Base-by-base conservation (phyloP, 92 coral and sea anemone species). In the Siderastrea siderea region DNA sequence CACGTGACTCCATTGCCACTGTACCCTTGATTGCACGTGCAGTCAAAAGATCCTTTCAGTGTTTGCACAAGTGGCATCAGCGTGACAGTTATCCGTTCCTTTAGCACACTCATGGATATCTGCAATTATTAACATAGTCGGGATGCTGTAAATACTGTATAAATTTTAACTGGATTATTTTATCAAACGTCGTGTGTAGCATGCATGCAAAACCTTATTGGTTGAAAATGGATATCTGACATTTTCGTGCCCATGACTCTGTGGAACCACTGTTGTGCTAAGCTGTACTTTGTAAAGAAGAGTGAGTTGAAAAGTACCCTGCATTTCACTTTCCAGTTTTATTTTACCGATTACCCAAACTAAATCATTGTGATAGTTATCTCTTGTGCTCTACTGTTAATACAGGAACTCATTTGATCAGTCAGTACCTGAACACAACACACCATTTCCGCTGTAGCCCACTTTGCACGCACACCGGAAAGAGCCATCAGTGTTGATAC, bases 401-500 rank as follows among this genome's bases (percentile, higher is more conserved):
- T 58, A 58, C 47, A 13, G 0, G 38, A 26, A 26, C 38, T 26
- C 38, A 26, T 26, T 26, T 26, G 38, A 26, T 26, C 38, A 26
- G 38, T 26, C 38, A 62, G 11, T 85, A 95, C 98, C 98, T 81
- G 85, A 80, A 53, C 98, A 95, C 71, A 60, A 26, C 17, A 86
- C 78, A 12, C 98, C 98, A 72, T 81, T 87, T 5, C 98, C 98
- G 45, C 79, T 65, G 60, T 89, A 95, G 16, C 98, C 98, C 2
- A 79, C 66, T 75, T 92, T 89, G 58, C 98, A 95, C n/a, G 71
- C 85, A 71, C 98, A 95, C 53, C 74, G 63, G 59, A 95, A 95
- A 13, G 96, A 95, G 48, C 96, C 98, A 80, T 95, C 98, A 46
- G 94, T 93, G 80, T 95, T 95, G 1, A 84, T 81, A 62, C 98